These are phyloP conservation scores for Torymus texanus DNA, from an alignment of 2,888 invertebrate species.

Conservation along the genomic window DNA sequence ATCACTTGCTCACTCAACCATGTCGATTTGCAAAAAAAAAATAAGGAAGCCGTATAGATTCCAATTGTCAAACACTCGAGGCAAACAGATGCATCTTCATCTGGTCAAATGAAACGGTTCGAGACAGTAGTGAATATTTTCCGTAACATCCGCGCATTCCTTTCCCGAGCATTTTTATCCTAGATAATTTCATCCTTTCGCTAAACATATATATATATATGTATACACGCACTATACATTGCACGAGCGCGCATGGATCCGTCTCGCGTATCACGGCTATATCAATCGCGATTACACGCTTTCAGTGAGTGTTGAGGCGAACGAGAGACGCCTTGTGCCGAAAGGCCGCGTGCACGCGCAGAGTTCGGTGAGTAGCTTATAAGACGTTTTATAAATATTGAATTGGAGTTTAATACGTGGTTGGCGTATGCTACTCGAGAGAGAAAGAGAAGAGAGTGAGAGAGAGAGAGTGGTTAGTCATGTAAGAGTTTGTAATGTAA, in stretches of 20 bases:
- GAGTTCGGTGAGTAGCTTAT: background rate
- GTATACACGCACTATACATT: background rate
- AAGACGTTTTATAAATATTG: conserved; percentile 13
- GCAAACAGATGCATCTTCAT: conserved; percentile 25
- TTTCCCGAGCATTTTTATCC: conserved; percentile 18
- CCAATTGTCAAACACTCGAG: conserved; percentile 21
- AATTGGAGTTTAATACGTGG: background rate
- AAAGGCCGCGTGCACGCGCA: background rate
- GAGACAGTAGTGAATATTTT: conserved; percentile 18
- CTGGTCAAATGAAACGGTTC: background rate
- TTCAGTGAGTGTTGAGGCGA: background rate
- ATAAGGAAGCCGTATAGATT: background rate
- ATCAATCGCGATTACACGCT: conserved; percentile 24
- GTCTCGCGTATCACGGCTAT: conserved; percentile 16
- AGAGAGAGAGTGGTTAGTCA: background rate
- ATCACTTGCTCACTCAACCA: background rate
- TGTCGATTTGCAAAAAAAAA: background rate
- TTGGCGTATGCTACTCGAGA: background rate
- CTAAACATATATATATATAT: conserved; percentile 3
- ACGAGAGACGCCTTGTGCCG: background rate
- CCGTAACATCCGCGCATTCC: conserved; percentile 13
- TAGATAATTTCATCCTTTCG: conserved; percentile 18
- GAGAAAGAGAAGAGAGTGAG: background rate
- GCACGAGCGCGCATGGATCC: background rate
- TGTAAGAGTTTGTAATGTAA: conserved; percentile 11